Evolutionary conservation across 2,113 vertebrate species (phyloP).

Genomic region (Protomyctophum bolini): DNA sequence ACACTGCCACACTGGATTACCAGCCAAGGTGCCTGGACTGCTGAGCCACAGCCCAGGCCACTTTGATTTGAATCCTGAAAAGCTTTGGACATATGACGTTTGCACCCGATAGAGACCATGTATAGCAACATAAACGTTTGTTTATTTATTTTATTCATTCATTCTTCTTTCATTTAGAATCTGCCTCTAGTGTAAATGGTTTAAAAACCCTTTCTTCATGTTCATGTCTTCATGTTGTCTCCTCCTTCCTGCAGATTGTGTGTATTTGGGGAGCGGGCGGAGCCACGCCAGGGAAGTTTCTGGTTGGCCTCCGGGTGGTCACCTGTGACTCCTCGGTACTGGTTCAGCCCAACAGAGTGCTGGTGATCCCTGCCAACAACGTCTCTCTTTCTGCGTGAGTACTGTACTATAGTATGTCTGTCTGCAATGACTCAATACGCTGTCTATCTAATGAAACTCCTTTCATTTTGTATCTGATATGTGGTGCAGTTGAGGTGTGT

Average conservation of each 20-base stretch:
- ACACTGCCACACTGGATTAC: no score
- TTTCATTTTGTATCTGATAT: no score
- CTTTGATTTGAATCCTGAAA: no score
- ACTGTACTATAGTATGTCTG: background rate
- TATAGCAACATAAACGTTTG: no score
- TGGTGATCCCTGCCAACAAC: conserved; percentile 93
- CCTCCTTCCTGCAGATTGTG: conserved; percentile 83
- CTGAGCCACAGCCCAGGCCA: no score
- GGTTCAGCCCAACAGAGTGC: conserved; percentile 91
- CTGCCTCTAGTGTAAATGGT: background rate
- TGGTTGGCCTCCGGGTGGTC: conserved; percentile 93
- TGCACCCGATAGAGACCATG: no score
- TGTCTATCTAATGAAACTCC: no score
- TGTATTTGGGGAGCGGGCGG: conserved; percentile 98
- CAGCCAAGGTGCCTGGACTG: no score
- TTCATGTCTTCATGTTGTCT: background rate
- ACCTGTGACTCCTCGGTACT: conserved; percentile 94
- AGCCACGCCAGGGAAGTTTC: conserved; percentile 96
- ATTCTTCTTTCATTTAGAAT: background rate
- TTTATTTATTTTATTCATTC: no score
- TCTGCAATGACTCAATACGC: no score
- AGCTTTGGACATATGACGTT: no score
- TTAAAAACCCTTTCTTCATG: background rate
- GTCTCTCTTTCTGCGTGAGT: conserved; percentile 97
- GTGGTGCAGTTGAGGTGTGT: no score